These are phyloP conservation scores for Coelogynopora nodosa DNA, from an alignment of 2,888 invertebrate species.

Conservation along the genomic window DNA sequence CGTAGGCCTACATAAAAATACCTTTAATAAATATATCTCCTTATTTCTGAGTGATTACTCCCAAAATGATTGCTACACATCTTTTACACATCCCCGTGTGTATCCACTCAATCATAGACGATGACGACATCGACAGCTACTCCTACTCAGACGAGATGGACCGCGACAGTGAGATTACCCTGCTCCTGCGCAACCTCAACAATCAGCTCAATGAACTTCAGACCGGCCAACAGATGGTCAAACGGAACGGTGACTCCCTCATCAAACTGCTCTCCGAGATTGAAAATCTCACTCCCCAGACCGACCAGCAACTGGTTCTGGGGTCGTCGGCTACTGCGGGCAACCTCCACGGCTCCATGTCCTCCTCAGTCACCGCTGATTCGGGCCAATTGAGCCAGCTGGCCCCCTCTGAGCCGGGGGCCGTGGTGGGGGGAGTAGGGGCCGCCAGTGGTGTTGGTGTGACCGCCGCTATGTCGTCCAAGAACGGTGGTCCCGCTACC, in stretches of 20 bases:
- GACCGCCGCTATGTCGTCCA: neutral
- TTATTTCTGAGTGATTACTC: too few species aligned
- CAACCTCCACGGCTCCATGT: neutral
- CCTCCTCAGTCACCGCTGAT: neutral
- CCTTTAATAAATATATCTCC: too few species aligned
- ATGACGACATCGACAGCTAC: constrained; percentile 3
- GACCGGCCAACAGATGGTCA: constrained; percentile 37
- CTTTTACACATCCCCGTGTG: too few species aligned
- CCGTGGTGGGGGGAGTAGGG: neutral
- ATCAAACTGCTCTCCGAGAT: constrained; percentile 13
- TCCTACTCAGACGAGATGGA: neutral
- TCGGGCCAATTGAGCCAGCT: too few species aligned
- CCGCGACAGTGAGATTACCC: neutral
- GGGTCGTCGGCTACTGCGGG: neutral
- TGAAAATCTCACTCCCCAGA: constrained; percentile 26
- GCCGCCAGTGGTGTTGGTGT: neutral
- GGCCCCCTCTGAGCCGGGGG: neutral
- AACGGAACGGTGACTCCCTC: constrained; percentile 34
- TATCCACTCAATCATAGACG: neutral
- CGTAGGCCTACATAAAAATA: too few species aligned
- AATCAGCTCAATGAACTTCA: constrained; percentile 37
- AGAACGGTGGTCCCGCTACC: neutral
- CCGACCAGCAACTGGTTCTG: neutral
- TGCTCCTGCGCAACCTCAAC: neutral
- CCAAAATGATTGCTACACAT: too few species aligned